Percentiles rank a stretch among this genome's conserved stretches.
Conservation (phyloP, 2,888 invertebrate species). For the Arge pagana region DNA sequence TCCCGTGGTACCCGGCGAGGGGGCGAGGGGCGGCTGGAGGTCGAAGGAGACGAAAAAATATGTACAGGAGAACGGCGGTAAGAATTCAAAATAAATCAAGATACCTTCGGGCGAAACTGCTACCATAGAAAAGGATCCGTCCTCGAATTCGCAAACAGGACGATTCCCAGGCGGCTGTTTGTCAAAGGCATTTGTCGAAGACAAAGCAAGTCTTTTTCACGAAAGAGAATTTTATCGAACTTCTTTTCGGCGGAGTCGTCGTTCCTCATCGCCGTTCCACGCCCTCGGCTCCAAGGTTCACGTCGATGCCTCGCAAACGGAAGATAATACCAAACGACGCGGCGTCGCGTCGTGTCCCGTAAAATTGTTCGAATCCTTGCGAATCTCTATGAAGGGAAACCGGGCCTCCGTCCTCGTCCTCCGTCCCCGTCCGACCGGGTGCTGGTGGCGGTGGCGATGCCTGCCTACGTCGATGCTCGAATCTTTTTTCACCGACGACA, state of each 20-base stretch:
- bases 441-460: no score
- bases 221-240: background rate
- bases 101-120: slow-evolving; percentile 7
- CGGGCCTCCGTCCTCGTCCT: background rate
- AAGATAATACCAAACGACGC: no score
- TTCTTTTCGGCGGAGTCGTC: background rate
- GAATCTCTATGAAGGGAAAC: no score
- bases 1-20: no score
- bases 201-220: slow-evolving; percentile 11
- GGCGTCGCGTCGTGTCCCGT: no score
- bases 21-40: no score
- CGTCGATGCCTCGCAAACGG: no score
- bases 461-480: no score
- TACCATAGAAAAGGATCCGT: slow-evolving; percentile 3
- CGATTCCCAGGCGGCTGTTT: slow-evolving; percentile 19
- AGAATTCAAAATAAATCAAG: slow-evolving; percentile 10
- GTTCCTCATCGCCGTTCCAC: background rate
- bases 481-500: no score
- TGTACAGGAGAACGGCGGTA: background rate
- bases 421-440: no score
- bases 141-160: slow-evolving; percentile 12
- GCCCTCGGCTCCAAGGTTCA: no score
- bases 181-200: slow-evolving; percentile 20
- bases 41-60: background rate
- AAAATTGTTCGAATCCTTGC: no score